These are phyloP conservation scores for Anniella stebbinsi DNA, from an alignment of 2,797 vertebrate species.

Conservation along the genomic window DNA sequence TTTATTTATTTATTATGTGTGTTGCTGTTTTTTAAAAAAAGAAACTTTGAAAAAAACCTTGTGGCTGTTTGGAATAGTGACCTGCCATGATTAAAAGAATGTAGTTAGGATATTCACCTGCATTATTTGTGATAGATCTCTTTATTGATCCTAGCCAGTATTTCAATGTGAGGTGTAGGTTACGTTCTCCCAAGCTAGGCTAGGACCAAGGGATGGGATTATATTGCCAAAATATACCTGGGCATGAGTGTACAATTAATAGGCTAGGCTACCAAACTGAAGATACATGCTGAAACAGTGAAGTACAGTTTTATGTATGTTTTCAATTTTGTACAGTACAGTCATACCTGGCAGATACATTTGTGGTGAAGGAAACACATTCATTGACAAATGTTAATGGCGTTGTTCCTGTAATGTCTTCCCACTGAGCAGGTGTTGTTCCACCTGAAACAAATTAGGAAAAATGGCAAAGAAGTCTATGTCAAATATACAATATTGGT, in stretches of 20 bases:
- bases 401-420: conserved; percentile 98
- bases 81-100: neutral
- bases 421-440: conserved; percentile 98
- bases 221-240: neutral
- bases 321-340: neutral
- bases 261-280: neutral
- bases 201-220: neutral
- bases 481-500: neutral
- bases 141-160: neutral
- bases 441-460: conserved; percentile 84
- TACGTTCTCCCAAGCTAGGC: neutral
- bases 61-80: conserved; percentile 41
- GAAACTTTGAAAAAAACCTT: neutral
- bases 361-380: conserved; percentile 98
- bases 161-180: neutral
- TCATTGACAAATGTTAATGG: conserved; percentile 96
- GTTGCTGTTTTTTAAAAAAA: no score
- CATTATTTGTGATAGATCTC: neutral
- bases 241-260: neutral
- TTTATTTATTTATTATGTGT: no score
- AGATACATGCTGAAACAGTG: neutral
- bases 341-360: conserved; percentile 94
- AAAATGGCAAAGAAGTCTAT: neutral
- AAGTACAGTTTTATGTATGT: neutral
- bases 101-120: neutral